A percentile compares a stretch with the other conserved stretches of the same genome.
Conservation (phyloP, 2,797 vertebrate species). For the Bothrops alternatus region DNA sequence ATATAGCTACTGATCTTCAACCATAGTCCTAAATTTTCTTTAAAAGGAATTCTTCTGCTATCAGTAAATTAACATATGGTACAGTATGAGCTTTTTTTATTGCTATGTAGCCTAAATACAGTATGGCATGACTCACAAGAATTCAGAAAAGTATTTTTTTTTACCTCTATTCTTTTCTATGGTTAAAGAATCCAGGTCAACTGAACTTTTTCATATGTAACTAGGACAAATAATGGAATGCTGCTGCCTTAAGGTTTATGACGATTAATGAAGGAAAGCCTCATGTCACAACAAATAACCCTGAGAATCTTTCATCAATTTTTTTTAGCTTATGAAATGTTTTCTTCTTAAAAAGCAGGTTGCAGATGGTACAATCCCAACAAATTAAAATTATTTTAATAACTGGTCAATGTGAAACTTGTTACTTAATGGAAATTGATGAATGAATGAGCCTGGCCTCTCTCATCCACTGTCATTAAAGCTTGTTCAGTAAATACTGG, state of each 20-base stretch:
- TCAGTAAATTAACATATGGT: background rate
- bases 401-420: conserved; percentile 23
- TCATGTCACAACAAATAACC: conserved; percentile 19
- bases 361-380: conserved; percentile 25
- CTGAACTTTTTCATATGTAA: conserved; percentile 13
- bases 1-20: background rate
- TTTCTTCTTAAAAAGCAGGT: conserved; percentile 37
- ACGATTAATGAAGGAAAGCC: background rate
- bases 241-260: background rate
- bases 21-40: background rate
- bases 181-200: background rate
- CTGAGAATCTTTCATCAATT: conserved; percentile 8
- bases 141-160: conserved; percentile 35
- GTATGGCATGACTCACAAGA: background rate
- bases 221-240: conserved; percentile 8
- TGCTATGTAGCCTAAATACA: background rate
- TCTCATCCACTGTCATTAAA: background rate
- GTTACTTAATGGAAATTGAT: conserved; percentile 22
- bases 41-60: background rate
- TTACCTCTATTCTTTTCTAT: background rate
- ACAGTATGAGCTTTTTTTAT: background rate
- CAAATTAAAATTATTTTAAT: conserved; percentile 45
- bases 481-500: conserved; percentile 2
- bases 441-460: conserved; percentile 2
- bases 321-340: conserved; percentile 6